These are phyloP conservation scores for Drosophila mulleri DNA, from an alignment of 2,888 invertebrate species.

Conservation along the genomic window DNA sequence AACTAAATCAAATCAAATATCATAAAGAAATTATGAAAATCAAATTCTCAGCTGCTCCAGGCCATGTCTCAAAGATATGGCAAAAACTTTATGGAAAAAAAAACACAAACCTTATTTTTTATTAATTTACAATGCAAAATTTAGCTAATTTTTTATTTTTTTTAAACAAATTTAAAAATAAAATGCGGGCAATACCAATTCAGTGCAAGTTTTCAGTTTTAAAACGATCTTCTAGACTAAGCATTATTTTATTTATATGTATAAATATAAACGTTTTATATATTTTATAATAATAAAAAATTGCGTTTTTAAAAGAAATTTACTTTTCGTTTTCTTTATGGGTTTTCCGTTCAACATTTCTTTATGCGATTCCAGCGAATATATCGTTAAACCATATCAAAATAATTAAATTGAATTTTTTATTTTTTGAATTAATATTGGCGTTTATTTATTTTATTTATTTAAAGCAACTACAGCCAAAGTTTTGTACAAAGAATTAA, in stretches of 20 bases:
- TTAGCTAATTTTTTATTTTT: slow-evolving; percentile 76
- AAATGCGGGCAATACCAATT: slow-evolving; percentile 60
- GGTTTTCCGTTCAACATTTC: neutral
- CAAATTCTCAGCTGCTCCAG: slow-evolving; percentile 48
- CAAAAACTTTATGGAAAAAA: slow-evolving; percentile 25
- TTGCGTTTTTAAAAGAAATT: slow-evolving; percentile 68
- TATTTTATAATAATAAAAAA: slow-evolving; percentile 80
- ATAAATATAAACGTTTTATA: slow-evolving; percentile 72
- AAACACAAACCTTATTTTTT: slow-evolving; percentile 17
- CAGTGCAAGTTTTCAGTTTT: slow-evolving; percentile 74
- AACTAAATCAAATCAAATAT: slow-evolving; percentile 41
- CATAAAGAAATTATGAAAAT: slow-evolving; percentile 39
- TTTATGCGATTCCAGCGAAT: neutral
- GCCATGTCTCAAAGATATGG: slow-evolving; percentile 65
- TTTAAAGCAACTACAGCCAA: slow-evolving; percentile 29
- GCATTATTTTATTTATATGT: slow-evolving; percentile 80
- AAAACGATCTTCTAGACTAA: slow-evolving; percentile 69
- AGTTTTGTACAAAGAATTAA: slow-evolving; percentile 55
- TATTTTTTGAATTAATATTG: neutral
- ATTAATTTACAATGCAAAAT: slow-evolving; percentile 57
- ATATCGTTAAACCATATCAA: neutral
- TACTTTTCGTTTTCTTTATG: slow-evolving; percentile 17
- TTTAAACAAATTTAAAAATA: slow-evolving; percentile 23
- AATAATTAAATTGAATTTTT: no score
- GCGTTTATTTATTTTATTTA: neutral